Evolutionary conservation across 2,888 invertebrate species (phyloP).

Genomic region (Standfussiana lucernea): DNA sequence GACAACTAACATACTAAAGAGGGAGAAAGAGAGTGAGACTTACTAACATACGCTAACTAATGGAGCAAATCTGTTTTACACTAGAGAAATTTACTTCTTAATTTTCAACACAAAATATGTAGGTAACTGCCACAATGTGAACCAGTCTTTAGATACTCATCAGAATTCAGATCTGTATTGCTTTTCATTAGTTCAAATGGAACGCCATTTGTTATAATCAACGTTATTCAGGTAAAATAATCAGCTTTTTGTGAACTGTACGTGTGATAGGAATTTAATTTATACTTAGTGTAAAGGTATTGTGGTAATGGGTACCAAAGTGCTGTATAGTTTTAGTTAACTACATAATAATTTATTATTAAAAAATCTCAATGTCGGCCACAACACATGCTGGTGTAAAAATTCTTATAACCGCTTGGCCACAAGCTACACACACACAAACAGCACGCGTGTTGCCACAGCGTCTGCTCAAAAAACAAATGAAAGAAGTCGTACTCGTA

Average conservation of each 20-base stretch:
- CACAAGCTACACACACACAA: background rate
- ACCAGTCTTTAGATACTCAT: slow-evolving; percentile 60
- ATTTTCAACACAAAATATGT: no score
- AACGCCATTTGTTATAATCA: slow-evolving; percentile 66
- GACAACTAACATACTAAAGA: no score
- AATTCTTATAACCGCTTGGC: background rate
- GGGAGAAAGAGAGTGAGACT: no score
- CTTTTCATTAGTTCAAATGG: slow-evolving; percentile 70
- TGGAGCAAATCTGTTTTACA: no score
- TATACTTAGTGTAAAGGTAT: slow-evolving; percentile 4
- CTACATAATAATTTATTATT: background rate
- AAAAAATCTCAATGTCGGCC: no score
- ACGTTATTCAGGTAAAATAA: slow-evolving; percentile 66
- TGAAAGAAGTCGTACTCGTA: background rate
- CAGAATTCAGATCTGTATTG: slow-evolving; percentile 67
- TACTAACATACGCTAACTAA: no score
- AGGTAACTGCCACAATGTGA: slow-evolving; percentile 18
- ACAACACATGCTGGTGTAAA: background rate
- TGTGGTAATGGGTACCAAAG: background rate
- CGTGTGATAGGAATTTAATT: slow-evolving; percentile 47
- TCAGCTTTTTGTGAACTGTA: slow-evolving; percentile 48
- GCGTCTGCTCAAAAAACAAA: background rate
- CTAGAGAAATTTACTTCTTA: no score
- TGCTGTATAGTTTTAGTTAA: background rate
- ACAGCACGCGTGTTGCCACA: background rate